Base-by-base conservation (phyloP, 2,797 vertebrate species). In the Enteromius argenteus region DNA sequence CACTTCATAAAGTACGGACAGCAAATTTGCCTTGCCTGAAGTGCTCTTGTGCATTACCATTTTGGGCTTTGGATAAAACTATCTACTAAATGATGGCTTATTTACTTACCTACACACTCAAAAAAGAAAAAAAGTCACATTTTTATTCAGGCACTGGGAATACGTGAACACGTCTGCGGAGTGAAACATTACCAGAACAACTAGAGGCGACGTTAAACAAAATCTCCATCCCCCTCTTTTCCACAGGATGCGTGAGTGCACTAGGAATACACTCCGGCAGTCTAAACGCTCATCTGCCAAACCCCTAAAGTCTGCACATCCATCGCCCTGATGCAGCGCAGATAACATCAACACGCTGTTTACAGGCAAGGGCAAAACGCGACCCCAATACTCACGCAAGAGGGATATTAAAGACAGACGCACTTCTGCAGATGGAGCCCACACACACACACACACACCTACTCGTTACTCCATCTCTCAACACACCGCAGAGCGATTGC, bases 331-430 rank as follows among this genome's bases (percentile, higher is more conserved):
- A 84, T 46, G 53, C 67, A 49, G 60, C 23, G 11, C 68, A 90
- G 86, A 88, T 85, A 85, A 66, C 83, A 88, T 86, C 85, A 56
- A 30, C 77, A 51, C 14, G 11, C 80, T 88, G 77, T 82, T 84
- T 81, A 86, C 85, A 87, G 76, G 66, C 80, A 56, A 78, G 44
- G 74, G 79, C 86, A 86, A 30, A 72, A 77, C 72, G 72, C 17
- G 56, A 86, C 75, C 51, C 58, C 60, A 51, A 49, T 73, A 81
- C 75, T 86, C 80, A 86, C 78, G 81, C 85, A 80, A 86, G 69
- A 69, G 71, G 85, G 84, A 87, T 89, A 88, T 81, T 86, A 87
- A 88, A 85, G 77, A 67, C 84, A 88, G 77, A 39, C 58, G 49
- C 81, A 75, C 44, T 75, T 51, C 73, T 73, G 60, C 83, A 85